phyloP scores from a whole-genome alignment of 2,797 vertebrate species.

The Chlorospingus flavigularis region DNA sequence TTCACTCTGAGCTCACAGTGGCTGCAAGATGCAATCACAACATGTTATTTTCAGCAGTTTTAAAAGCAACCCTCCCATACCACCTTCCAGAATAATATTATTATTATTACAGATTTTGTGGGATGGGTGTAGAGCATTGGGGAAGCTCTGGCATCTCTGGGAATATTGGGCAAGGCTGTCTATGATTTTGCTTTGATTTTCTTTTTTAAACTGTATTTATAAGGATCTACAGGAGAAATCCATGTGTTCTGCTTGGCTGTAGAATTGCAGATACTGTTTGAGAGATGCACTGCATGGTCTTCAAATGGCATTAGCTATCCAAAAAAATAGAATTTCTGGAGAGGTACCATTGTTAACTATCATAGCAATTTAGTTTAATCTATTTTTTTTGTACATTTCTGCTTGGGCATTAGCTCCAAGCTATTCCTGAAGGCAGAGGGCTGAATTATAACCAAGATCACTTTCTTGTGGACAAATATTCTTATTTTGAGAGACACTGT shows the following conservation, averaged over 20 bases:
- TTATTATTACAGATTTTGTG: not conserved
- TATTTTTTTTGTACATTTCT: not conserved
- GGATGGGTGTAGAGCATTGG: not conserved
- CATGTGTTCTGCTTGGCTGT: not conserved
- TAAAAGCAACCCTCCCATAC: not conserved
- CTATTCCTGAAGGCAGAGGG: not conserved
- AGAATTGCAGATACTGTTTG: not conserved
- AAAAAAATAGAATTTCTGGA: not conserved
- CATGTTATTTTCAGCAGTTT: not conserved
- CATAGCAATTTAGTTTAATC: not conserved
- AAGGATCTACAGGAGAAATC: not conserved
- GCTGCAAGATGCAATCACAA: not conserved
- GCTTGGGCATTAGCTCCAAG: not conserved
- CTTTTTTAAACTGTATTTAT: not conserved
- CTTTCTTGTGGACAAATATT: fast-evolving
- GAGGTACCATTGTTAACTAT: not conserved
- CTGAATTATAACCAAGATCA: not conserved
- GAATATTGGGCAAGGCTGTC: not conserved
- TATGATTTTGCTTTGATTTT: not conserved
- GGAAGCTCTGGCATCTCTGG: not conserved
- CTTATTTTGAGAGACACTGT: not conserved
- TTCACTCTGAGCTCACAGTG: not conserved
- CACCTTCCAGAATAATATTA: not conserved
- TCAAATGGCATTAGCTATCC: not conserved
- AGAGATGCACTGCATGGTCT: not conserved